A percentile compares a stretch with the other conserved stretches of the same genome.
phyloP scores from a whole-genome alignment of 2,113 vertebrate genomes.

The Oophaga pumilio region DNA sequence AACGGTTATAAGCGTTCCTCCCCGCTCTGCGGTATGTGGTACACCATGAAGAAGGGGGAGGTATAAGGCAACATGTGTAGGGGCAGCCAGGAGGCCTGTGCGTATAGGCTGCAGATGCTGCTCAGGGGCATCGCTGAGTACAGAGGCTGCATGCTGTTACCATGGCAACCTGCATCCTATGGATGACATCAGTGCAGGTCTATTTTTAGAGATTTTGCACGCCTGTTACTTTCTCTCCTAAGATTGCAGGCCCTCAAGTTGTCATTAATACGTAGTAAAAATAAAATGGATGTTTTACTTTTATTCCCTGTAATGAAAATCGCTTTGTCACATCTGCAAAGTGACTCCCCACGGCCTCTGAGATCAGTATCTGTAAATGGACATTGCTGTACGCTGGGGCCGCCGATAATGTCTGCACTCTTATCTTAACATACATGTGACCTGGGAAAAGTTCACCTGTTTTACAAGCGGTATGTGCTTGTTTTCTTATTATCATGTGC shows the following conservation, averaged over 20 bases:
- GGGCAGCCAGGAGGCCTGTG: constrained; percentile 4
- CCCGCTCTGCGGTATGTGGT: not conserved
- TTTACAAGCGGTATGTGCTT: not conserved
- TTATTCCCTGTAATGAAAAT: constrained; percentile 20
- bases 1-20: too few species aligned
- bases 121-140: constrained; percentile 41
- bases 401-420: not conserved
- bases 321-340: not conserved
- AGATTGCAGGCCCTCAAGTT: constrained; percentile 29
- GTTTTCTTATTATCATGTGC: not conserved
- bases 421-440: not conserved
- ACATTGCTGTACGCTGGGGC: not conserved
- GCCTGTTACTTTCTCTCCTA: constrained; percentile 26
- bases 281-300: not conserved
- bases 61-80: not conserved
- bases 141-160: constrained; percentile 38
- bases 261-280: constrained; percentile 35
- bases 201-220: constrained; percentile 51
- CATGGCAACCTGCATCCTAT: constrained; percentile 51
- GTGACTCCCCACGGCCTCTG: not conserved
- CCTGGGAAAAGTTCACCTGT: not conserved
- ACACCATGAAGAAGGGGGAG: not conserved
- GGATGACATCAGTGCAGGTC: constrained; percentile 18
- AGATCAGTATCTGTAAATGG: not conserved
- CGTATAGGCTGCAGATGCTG: constrained; percentile 40